phyloP scores from a whole-genome alignment of 1,140 invertebrate species.

The Oreohelix idahoensis region DNA sequence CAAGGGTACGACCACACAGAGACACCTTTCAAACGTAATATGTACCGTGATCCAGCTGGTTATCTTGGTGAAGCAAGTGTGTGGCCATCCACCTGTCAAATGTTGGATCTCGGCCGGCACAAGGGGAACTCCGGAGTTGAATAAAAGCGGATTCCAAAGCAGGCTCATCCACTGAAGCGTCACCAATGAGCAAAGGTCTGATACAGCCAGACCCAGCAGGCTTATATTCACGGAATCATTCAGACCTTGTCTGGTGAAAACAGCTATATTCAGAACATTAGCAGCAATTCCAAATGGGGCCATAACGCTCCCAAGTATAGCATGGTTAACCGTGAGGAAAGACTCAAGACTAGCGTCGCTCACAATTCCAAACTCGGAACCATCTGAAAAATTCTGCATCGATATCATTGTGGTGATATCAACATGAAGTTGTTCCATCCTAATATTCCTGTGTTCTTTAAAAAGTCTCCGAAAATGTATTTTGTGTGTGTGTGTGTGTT shows the following conservation, averaged over 20 bases:
- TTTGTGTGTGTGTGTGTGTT: too few species aligned
- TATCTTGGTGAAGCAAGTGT: not conserved
- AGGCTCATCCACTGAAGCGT: not conserved
- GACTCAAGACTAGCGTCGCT: not conserved
- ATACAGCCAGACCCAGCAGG: not conserved
- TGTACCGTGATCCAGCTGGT: conserved; percentile 17
- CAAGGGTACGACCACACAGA: not conserved
- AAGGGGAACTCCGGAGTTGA: conserved; percentile 1
- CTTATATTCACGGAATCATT: conserved; percentile 11
- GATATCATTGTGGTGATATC: too few species aligned
- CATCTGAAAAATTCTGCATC: too few species aligned
- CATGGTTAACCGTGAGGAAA: not conserved
- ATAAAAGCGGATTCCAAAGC: not conserved
- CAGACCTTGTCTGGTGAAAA: not conserved
- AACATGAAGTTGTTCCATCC: too few species aligned
- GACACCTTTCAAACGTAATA: conserved; percentile 13
- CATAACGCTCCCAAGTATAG: not conserved
- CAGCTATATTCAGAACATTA: not conserved
- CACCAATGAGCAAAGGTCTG: not conserved
- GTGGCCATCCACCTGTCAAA: not conserved
- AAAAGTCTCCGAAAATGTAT: too few species aligned
- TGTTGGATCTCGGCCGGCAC: not conserved
- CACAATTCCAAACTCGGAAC: not conserved
- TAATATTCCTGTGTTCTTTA: too few species aligned
- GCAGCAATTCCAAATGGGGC: not conserved